Percentiles rank a stretch among this genome's conserved stretches.
Conservation (phyloP, 2,113 vertebrate species). For the Polypterus senegalus region DNA sequence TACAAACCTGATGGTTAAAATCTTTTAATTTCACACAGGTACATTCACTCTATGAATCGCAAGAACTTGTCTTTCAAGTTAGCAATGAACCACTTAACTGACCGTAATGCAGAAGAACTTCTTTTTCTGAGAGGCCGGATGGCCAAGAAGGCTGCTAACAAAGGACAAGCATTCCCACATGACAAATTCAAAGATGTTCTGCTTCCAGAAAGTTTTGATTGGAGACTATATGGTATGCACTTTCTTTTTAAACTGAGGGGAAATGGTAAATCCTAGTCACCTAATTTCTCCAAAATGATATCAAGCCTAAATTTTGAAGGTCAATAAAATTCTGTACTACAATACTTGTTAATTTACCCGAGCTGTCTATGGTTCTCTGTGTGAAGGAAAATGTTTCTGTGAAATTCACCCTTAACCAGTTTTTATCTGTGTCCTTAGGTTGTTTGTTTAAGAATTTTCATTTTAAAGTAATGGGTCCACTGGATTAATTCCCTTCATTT, state of each 20-base stretch:
- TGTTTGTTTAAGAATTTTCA: too few relatives aligned
- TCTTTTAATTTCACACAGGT: slow-evolving; percentile 28
- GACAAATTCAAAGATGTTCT: slow-evolving; percentile 25
- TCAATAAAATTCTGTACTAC: too few relatives aligned
- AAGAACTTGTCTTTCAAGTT: slow-evolving; percentile 48
- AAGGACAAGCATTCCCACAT: slow-evolving; percentile 42
- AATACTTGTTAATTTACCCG: too few relatives aligned
- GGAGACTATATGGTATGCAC: slow-evolving; percentile 51
- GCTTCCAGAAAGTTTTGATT: slow-evolving; percentile 54
- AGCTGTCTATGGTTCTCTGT: too few relatives aligned
- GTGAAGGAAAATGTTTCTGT: too few relatives aligned
- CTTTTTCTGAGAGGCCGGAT: slow-evolving; percentile 39
- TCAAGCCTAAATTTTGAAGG: too few relatives aligned
- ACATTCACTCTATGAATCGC: slow-evolving; percentile 60
- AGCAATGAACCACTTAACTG: slow-evolving; percentile 52
- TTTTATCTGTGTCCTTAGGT: too few relatives aligned
- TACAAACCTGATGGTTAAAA: not conserved
- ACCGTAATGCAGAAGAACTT: slow-evolving; percentile 46
- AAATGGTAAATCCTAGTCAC: too few relatives aligned
- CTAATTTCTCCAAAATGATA: too few relatives aligned
- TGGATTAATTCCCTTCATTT: too few relatives aligned
- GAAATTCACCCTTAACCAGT: too few relatives aligned
- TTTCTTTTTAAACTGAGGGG: not conserved
- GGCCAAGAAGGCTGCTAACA: slow-evolving; percentile 31
- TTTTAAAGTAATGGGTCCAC: too few relatives aligned